Evolutionary conservation across 2,113 vertebrate species (phyloP), one percentile per base, ranked within the genome.

Genomic region (Esox niger): DNA sequence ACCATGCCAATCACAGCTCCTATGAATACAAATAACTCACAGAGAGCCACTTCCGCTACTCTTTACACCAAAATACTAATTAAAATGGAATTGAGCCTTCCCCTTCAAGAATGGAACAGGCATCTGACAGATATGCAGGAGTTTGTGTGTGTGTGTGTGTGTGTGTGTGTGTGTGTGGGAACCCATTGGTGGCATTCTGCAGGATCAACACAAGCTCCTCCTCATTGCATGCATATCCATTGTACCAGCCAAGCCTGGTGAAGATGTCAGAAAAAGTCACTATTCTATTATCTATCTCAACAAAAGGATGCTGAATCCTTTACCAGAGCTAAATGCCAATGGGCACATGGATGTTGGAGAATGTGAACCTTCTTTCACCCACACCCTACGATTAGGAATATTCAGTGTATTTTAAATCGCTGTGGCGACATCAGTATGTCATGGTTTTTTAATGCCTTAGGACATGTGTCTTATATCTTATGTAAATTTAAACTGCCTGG

Each of bases 1-100:
- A 83, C 80, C 80, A 81, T 82, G 82, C 78, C 84, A 86, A 85
- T 90, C 89, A 86, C 68, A 55, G 74, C 66, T 80, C 65, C 68
- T 61, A 87, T 89, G 86, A 90, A 90, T 88, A 89, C 89, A 88
- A 80, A 87, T 84, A 76, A 77, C 74, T 79, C 73, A 55, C 78
- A 57, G 72, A 75, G 64, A 77, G 63, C 56, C 67, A n/a, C 47
- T 21, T 52, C n/a, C 1, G 82, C 67, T 74, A 33, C 66, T 78
- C 61, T 62, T 70, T 23, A n/a, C 82, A 69, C 77, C 76, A 58
- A 65, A 75, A 71, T 55, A 62, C 79, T 86, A 86, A 88, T 88
- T 86, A 82, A 88, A 80, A 79, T 25, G 33, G 78, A 78, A 73
- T 52, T 13, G 9, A 62, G 68, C 54, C 61, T 47, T 74, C 59